Evolutionary conservation across 2,113 vertebrate genomes (phyloP), one percentile per base, ranked within the genome.

Genomic region (Oriolus oriolus): DNA sequence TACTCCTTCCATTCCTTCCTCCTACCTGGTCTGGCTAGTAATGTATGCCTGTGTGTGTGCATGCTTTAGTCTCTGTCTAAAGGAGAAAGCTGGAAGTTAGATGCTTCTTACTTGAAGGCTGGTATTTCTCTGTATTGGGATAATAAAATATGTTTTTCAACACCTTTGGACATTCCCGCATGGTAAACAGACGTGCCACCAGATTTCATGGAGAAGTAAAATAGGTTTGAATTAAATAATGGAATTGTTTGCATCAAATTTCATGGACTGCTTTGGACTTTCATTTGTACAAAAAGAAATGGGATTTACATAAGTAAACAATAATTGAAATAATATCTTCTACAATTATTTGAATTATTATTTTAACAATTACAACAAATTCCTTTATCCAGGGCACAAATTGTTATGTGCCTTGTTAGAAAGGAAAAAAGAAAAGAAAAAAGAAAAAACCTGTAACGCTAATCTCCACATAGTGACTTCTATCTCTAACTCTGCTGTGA

Each of bases 161-260:
- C 24, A 68, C 20, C 14, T 92, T 79, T 56, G 4, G 39, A n/a
- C 1, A 2, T 66, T 80, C 22, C 22, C 35, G 80, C 3, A 3
- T 31, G 30, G 27, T 59, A 77, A 90, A 56, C 7, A 86, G 22
- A 16, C 2, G 1, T 66, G 39, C 35, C 47, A 74, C 17, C 10
- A n/a, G 28, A 86, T 90, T 66, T 90, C 59, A 74, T 12, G 42
- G 52, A 84, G 45, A 88, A 70, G 9, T 53, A 57, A 91, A 87
- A 91, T 57, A 65, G 4, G 5, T 73, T 94, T 87, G 47, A 93
- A 44, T 77, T 77, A 59, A 84, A 63, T 93, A 74, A 86, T 41
- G 27, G 42, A 91, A 61, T 15, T 17, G 4, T 82, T 87, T 61
- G 33, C 11, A 45, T 61, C 45, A 87, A 76, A 80, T 76, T 64